Percentiles rank a stretch among this genome's conserved stretches.
phyloP scores from a whole-genome alignment of 2,797 vertebrate genomes.

The Toxotes lorentzi region DNA sequence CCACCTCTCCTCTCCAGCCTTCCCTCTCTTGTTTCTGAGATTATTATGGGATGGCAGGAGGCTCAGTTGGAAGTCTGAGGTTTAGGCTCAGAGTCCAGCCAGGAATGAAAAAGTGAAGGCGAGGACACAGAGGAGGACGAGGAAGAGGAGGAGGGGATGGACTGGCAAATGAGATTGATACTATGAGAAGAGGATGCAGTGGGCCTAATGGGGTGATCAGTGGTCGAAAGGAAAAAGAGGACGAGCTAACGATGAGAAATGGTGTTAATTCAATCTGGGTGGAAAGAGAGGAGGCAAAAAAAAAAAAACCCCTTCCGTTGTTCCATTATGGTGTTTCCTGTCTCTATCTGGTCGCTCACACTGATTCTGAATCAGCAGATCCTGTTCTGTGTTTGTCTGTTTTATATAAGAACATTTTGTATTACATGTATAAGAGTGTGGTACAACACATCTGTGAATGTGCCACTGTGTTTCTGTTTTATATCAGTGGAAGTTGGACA shows the following conservation, averaged over 20 bases:
- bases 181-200: slow-evolving; percentile 44
- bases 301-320: neutral
- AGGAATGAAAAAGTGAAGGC: slow-evolving; percentile 9
- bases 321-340: neutral
- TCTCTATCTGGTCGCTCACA: neutral
- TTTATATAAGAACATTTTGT: no score
- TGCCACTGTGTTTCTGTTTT: neutral
- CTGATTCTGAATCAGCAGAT: neutral
- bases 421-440: no score
- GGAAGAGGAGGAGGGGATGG: slow-evolving; percentile 15
- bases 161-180: slow-evolving; percentile 52
- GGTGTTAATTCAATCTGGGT: slow-evolving; percentile 49
- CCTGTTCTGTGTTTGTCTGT: neutral
- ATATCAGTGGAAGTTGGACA: neutral
- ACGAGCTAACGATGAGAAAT: slow-evolving; percentile 66
- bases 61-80: neutral
- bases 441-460: no score
- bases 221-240: slow-evolving; percentile 42
- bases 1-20: neutral
- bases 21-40: neutral
- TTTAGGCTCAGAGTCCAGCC: slow-evolving; percentile 7
- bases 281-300: slow-evolving; percentile 12
- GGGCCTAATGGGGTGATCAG: slow-evolving; percentile 56
- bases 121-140: slow-evolving; percentile 14
- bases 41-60: slow-evolving; percentile 44